Percentiles rank a stretch among this genome's conserved stretches.
phyloP scores from a whole-genome alignment of 2,888 invertebrate genomes.

The Zootermopsis nevadensis region DNA sequence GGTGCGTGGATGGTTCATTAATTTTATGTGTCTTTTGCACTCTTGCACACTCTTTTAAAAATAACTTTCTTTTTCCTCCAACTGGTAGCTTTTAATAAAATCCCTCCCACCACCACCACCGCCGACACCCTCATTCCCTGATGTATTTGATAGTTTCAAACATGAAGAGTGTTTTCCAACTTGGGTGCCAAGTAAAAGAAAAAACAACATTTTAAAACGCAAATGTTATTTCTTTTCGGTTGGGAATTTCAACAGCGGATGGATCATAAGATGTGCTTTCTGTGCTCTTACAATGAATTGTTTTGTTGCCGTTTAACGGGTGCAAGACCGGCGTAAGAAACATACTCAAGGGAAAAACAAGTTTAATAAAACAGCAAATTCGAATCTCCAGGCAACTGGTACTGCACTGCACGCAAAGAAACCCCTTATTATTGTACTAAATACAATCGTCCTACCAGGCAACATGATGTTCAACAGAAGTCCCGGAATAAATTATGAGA shows the following conservation, averaged over 20 bases:
- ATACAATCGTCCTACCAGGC: no score
- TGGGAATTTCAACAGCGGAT: conserved; percentile 23
- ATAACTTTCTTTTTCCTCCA: conserved; percentile 2
- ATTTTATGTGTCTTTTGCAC: conserved; percentile 36
- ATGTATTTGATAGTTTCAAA: conserved; percentile 9
- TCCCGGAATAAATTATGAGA: no score
- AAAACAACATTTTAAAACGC: conserved; percentile 27
- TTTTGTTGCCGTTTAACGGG: neutral
- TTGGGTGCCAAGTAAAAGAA: conserved; percentile 32
- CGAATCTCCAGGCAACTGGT: no score
- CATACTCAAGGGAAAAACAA: neutral
- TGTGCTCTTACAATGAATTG: neutral
- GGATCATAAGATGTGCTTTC: neutral
- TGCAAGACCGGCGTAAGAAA: neutral
- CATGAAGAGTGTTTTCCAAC: conserved; percentile 22
- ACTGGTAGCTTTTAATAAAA: conserved; percentile 19
- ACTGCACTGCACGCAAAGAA: no score
- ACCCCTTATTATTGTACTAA: no score
- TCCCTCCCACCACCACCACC: neutral
- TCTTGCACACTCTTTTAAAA: conserved; percentile 27
- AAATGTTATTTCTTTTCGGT: conserved; percentile 30
- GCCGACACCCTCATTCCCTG: neutral
- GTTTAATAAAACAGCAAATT: no score
- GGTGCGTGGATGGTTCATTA: conserved; percentile 34
- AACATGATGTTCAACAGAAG: no score